A percentile compares a stretch with the other conserved stretches of the same genome.
phyloP scores from a whole-genome alignment of 2,113 vertebrate genomes.

The Paradoxurus hermaphroditus region DNA sequence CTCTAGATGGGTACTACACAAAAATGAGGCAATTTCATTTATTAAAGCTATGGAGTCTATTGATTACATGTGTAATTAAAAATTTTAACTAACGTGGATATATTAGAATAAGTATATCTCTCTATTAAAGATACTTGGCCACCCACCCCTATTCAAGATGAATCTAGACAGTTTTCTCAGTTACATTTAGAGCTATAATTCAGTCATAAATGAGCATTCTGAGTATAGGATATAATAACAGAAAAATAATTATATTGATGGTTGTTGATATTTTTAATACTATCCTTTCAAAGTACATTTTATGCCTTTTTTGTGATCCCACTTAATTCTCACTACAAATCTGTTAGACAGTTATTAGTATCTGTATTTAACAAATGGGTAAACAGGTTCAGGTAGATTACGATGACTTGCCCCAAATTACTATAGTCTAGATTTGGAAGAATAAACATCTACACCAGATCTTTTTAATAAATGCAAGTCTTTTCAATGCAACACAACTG shows the following conservation, averaged over 20 bases:
- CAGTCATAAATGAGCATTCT: not conserved
- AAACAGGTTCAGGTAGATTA: not conserved
- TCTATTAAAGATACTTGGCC: not conserved
- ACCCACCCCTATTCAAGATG: not conserved
- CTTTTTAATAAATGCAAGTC: not conserved
- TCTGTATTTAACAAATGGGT: not conserved
- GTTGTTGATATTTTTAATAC: not conserved
- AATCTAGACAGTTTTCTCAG: not conserved
- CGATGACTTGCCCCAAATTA: not conserved
- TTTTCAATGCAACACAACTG: not conserved
- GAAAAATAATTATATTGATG: not conserved
- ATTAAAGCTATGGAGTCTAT: not conserved
- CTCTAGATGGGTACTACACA: not conserved
- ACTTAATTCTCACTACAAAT: not conserved
- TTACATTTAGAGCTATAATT: not conserved
- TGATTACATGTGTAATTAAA: slow-evolving; percentile 9
- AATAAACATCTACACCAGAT: not conserved
- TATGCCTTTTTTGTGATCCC: not conserved
- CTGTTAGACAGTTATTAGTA: not conserved
- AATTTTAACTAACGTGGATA: not conserved
- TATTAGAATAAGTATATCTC: not conserved
- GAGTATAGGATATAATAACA: not conserved
- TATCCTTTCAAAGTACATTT: not conserved
- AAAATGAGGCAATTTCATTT: not conserved
- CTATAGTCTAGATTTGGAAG: not conserved